These are phyloP conservation scores for Horisme vitalbata DNA, from an alignment of 2,888 invertebrate species.

Conservation along the genomic window DNA sequence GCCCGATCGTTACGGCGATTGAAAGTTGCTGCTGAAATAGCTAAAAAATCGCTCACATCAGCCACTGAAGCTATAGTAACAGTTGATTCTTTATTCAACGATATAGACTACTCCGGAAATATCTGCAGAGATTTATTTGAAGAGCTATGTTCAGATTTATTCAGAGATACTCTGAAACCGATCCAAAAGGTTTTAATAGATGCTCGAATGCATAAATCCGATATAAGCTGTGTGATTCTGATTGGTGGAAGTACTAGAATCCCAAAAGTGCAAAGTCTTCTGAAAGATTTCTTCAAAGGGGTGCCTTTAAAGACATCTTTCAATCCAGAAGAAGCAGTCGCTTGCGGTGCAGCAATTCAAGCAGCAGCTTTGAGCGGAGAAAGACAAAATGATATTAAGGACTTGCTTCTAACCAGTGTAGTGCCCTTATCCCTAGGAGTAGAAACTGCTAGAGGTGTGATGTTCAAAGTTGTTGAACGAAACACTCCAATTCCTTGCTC, in stretches of 20 bases:
- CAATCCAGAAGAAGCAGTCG: conserved; percentile 68
- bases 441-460: conserved; percentile 62
- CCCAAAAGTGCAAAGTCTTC: conserved; percentile 55
- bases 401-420: conserved; percentile 56
- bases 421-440: conserved; percentile 65
- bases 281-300: conserved; percentile 54
- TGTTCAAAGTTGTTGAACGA: conserved; percentile 61
- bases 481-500: conserved; percentile 64
- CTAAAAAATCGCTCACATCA: conserved; percentile 54
- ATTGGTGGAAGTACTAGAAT: conserved; percentile 67
- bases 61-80: conserved; percentile 49
- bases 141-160: conserved; percentile 66
- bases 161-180: conserved; percentile 50
- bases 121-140: conserved; percentile 59
- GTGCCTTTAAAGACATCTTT: conserved; percentile 46
- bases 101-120: conserved; percentile 52
- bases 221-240: conserved; percentile 56
- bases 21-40: conserved; percentile 57
- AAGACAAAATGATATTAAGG: conserved; percentile 43
- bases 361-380: conserved; percentile 57
- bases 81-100: conserved; percentile 52
- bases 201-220: conserved; percentile 48
- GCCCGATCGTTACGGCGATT: conserved; percentile 49
- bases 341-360: conserved; percentile 65
- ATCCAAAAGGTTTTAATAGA: conserved; percentile 51